Evolutionary conservation across 2,113 vertebrate genomes (phyloP).

Genomic region (Salvator merianae): DNA sequence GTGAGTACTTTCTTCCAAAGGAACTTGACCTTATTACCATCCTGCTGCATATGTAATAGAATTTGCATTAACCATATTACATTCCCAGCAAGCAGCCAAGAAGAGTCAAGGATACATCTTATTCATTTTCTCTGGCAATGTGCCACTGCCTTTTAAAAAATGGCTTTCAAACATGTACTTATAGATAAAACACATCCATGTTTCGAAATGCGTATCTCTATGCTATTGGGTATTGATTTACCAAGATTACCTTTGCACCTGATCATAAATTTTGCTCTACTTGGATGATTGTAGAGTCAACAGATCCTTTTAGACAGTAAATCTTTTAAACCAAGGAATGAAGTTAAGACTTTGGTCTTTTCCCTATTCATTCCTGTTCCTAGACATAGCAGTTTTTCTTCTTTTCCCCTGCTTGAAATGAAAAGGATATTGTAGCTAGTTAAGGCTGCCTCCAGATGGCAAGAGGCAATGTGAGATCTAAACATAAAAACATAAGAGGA

Average conservation of each 20-base stretch:
- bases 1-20: constrained; percentile 6
- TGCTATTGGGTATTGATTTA: constrained; percentile 7
- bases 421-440: not conserved
- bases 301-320: not conserved
- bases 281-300: not conserved
- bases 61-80: constrained; percentile 22
- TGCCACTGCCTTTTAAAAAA: constrained; percentile 2
- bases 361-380: not conserved
- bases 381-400: not conserved
- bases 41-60: constrained; percentile 4
- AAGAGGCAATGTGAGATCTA: too few relatives aligned
- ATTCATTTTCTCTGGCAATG: not conserved
- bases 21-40: constrained; percentile 19
- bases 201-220: not conserved
- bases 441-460: not conserved
- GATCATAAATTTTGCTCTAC: constrained; percentile 7
- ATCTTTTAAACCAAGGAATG: constrained; percentile 1
- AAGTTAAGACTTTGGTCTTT: not conserved
- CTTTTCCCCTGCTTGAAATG: not conserved
- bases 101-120: not conserved
- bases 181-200: not conserved
- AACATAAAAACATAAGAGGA: too few relatives aligned
- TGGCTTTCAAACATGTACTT: constrained; percentile 3
- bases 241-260: constrained; percentile 15
- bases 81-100: constrained; percentile 7